Evolutionary conservation across 2,113 vertebrate species (phyloP).

Genomic region (Mustela lutreola): DNA sequence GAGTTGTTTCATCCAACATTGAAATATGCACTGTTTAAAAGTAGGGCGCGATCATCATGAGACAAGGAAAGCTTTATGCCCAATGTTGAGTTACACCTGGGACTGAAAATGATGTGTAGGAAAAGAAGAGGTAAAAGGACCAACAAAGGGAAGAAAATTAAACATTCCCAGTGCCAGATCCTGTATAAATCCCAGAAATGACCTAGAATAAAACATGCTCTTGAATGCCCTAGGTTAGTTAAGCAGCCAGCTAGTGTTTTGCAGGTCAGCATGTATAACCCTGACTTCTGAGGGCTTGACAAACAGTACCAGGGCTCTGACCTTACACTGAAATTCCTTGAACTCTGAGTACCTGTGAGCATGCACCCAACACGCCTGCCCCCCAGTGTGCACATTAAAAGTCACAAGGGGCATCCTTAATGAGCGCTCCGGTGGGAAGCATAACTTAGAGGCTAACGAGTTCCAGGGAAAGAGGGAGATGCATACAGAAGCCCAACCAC

Average conservation of each 20-base stretch:
- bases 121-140: neutral
- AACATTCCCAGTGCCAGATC: neutral
- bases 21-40: neutral
- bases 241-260: conserved; percentile 45
- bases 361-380: conserved; percentile 59
- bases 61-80: neutral
- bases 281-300: conserved; percentile 38
- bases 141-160: neutral
- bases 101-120: neutral
- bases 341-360: conserved; percentile 75
- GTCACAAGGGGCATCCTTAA: conserved; percentile 76
- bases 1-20: neutral
- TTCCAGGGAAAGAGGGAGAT: conserved; percentile 60
- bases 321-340: conserved; percentile 85
- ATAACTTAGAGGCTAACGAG: conserved; percentile 56
- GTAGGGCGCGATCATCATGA: neutral
- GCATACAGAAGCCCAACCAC: conserved; percentile 53
- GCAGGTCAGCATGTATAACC: conserved; percentile 13
- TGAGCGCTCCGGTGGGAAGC: conserved; percentile 51
- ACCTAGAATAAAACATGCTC: conserved; percentile 41
- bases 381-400: conserved; percentile 60
- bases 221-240: conserved; percentile 47
- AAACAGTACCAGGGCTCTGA: conserved; percentile 83
- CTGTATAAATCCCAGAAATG: neutral
- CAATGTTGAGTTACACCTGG: neutral